Conservation (phyloP, 1,140 invertebrate species). For the Helicoverpa zea region DNA sequence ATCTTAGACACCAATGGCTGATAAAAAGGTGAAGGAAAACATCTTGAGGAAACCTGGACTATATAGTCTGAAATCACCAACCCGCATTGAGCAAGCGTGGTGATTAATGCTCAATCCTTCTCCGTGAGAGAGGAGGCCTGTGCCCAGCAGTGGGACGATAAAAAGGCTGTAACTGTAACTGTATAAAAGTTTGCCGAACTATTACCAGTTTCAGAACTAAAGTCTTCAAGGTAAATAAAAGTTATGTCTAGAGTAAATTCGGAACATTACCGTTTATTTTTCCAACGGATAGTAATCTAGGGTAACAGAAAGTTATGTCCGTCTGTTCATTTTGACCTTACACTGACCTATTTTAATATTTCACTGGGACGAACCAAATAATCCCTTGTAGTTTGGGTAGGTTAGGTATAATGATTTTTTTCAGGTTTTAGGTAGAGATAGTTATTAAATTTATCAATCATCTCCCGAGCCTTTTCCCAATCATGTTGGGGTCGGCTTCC, state of each 20-base stretch:
- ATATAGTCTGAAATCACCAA: too few species aligned
- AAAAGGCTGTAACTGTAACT: too few species aligned
- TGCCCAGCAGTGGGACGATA: too few species aligned
- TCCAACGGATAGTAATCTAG: neutral
- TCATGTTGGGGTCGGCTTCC: too few species aligned
- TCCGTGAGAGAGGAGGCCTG: too few species aligned
- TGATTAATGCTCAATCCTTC: too few species aligned
- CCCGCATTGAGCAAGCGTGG: too few species aligned
- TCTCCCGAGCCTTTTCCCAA: too few species aligned
- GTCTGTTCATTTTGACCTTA: slow-evolving; percentile 20
- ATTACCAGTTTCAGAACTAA: slow-evolving; percentile 11
- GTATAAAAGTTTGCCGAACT: neutral
- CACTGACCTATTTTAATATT: slow-evolving; percentile 1
- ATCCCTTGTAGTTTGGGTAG: neutral
- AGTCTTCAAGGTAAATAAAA: slow-evolving; percentile 9
- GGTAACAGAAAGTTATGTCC: neutral
- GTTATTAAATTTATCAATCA: neutral
- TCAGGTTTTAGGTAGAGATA: neutral
- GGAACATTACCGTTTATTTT: slow-evolving; percentile 16
- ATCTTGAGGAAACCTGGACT: too few species aligned
- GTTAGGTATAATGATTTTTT: neutral
- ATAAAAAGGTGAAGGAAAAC: too few species aligned
- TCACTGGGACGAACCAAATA: neutral
- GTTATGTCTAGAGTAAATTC: neutral
- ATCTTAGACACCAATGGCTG: too few species aligned